A percentile compares a stretch with the other conserved stretches of the same genome.
Evolutionary conservation across 2,888 invertebrate species (phyloP).

Genomic region (Lithophane socia): DNA sequence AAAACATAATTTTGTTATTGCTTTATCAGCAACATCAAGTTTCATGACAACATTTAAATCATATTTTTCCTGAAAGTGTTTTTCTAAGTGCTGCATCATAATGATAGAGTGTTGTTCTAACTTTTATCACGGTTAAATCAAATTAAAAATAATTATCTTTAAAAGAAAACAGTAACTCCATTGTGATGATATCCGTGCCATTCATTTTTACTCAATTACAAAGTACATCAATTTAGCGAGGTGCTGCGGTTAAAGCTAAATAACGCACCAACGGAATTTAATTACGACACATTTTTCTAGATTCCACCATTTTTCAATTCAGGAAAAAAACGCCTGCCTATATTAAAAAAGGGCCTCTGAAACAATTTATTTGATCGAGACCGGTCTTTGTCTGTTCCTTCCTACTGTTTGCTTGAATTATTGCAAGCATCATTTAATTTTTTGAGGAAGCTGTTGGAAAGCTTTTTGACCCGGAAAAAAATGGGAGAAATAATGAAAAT

Average conservation of each 20-base stretch:
- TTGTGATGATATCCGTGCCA: background rate
- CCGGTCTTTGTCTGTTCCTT: constrained; percentile 21
- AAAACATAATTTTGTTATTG: background rate
- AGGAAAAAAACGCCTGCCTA: background rate
- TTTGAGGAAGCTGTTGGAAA: background rate
- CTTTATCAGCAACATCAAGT: background rate
- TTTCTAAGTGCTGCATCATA: background rate
- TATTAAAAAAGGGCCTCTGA: constrained; percentile 35
- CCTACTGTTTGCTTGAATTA: constrained; percentile 30
- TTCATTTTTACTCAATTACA: background rate
- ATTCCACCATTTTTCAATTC: constrained; percentile 23
- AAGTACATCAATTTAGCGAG: constrained; percentile 19
- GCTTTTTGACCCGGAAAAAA: constrained; percentile 16
- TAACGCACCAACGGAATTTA: constrained; percentile 36
- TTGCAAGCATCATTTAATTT: constrained; percentile 33
- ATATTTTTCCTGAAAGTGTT: background rate
- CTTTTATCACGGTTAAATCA: background rate
- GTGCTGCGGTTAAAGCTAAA: constrained; percentile 17
- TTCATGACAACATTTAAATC: background rate
- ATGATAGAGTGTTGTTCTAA: background rate
- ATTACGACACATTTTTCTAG: constrained; percentile 50
- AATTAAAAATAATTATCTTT: background rate
- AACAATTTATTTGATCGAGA: constrained; percentile 41
- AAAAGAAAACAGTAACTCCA: background rate
- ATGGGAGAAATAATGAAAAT: background rate